Evolutionary conservation across 2,797 vertebrate species (phyloP).

Genomic region (Anguilla pacifica): DNA sequence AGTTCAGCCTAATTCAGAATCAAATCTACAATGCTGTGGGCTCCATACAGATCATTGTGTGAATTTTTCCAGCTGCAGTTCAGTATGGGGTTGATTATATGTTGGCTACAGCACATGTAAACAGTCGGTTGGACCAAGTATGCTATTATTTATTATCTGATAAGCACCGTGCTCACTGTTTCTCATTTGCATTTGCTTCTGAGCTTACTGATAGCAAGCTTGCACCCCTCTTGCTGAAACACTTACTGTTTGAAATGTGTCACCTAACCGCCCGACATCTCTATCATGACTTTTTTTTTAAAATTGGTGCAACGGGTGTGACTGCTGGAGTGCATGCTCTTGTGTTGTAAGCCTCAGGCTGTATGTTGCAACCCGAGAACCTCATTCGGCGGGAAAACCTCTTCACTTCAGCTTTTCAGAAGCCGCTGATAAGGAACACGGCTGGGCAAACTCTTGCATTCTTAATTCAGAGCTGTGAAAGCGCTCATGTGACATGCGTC

Average conservation of each 20-base stretch:
- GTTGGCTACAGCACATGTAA: too few relatives aligned
- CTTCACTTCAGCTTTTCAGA: neutral
- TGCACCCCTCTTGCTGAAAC: neutral
- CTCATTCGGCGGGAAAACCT: neutral
- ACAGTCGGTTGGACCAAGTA: too few relatives aligned
- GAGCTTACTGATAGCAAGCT: neutral
- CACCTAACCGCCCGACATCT: neutral
- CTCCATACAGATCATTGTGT: too few relatives aligned
- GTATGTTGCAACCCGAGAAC: neutral
- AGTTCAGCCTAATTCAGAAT: too few relatives aligned
- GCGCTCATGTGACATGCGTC: neutral
- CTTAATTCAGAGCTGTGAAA: neutral
- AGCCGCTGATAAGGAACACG: neutral
- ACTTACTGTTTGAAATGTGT: neutral
- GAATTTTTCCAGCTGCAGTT: too few relatives aligned
- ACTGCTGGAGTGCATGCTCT: neutral
- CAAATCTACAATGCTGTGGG: too few relatives aligned
- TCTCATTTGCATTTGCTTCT: conserved; percentile 1
- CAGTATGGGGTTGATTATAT: too few relatives aligned
- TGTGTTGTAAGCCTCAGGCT: neutral
- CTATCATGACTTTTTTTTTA: neutral
- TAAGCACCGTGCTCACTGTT: neutral
- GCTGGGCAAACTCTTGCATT: neutral
- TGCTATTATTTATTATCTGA: neutral
- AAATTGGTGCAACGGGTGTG: neutral